Percentiles rank a stretch among this genome's conserved stretches.
Evolutionary conservation across 1,140 invertebrate genomes (phyloP).

Genomic region (Panagrolaimus sp.): DNA sequence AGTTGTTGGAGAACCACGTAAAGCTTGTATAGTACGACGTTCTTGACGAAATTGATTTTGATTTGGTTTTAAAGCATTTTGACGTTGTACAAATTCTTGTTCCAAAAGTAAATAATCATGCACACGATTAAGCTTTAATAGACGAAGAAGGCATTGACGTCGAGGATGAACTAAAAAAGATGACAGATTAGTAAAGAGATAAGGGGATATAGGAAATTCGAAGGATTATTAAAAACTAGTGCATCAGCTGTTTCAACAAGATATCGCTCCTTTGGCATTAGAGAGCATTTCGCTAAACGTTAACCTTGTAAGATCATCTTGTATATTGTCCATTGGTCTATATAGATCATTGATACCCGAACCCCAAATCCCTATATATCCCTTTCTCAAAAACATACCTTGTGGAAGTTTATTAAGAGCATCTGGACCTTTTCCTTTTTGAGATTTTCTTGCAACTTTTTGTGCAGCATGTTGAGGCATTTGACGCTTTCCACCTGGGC

Average conservation of each 20-base stretch:
- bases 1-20: conserved; percentile 97
- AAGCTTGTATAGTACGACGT: conserved; percentile 84
- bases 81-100: conserved; percentile 97
- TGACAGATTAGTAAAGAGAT: too few relatives aligned
- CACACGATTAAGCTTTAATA: conserved; percentile 90
- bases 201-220: too few relatives aligned
- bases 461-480: too few relatives aligned
- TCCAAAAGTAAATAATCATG: conserved; percentile 99
- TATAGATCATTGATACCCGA: too few relatives aligned
- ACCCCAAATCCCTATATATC: too few relatives aligned
- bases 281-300: too few relatives aligned
- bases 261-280: too few relatives aligned
- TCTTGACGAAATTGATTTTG: conserved; percentile 99
- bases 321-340: too few relatives aligned
- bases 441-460: conserved; percentile 96
- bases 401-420: conserved; percentile 91
- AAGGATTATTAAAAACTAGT: conserved; percentile 75
- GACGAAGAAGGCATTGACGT: conserved; percentile 85
- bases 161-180: too few relatives aligned
- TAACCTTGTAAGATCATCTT: too few relatives aligned
- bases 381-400: conserved; percentile 63
- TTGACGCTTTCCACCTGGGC: too few relatives aligned
- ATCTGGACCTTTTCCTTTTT: conserved; percentile 90
- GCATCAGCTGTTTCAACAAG: conserved; percentile 23
- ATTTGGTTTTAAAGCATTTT: conserved; percentile 92